Evolutionary conservation across 37 sponge, comb jelly and placozoan genomes (phyloP).

Genomic region (Amphimedon queenslandica): DNA sequence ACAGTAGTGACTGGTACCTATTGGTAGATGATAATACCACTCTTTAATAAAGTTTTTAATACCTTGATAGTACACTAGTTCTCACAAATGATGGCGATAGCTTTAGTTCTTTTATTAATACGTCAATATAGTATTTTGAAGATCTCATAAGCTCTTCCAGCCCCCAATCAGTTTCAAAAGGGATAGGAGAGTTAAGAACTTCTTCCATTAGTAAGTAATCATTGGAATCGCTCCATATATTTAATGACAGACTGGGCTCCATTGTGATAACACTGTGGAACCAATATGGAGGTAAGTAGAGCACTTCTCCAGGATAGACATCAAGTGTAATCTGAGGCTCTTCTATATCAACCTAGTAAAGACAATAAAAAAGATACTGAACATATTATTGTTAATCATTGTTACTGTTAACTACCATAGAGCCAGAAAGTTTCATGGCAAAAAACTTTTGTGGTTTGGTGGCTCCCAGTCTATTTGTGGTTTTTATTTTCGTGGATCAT

Average conservation of each 20-base stretch:
- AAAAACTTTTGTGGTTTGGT: no score
- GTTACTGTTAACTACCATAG: no score
- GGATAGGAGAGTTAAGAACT: slow-evolving; percentile 26
- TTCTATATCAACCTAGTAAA: no score
- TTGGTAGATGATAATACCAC: not conserved
- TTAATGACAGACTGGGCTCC: slow-evolving; percentile 58
- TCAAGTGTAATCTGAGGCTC: not conserved
- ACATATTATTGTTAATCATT: no score
- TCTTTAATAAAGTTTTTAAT: not conserved
- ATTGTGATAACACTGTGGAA: slow-evolving; percentile 66
- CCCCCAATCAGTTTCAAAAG: slow-evolving; percentile 61
- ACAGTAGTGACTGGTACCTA: not conserved
- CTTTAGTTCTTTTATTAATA: not conserved
- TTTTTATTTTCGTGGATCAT: no score
- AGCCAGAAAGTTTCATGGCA: no score
- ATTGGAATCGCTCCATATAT: slow-evolving; percentile 65
- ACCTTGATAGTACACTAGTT: slow-evolving; percentile 18
- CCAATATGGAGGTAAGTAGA: slow-evolving; percentile 76
- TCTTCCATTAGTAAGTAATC: slow-evolving; percentile 42
- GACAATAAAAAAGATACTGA: no score
- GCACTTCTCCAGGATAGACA: slow-evolving; percentile 31
- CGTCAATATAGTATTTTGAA: slow-evolving; percentile 14
- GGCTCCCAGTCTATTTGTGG: no score
- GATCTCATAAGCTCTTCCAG: slow-evolving; percentile 28
- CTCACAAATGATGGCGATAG: slow-evolving; percentile 11